These are phyloP conservation scores for Tetrao urogallus DNA, from an alignment of 2,113 vertebrate species.

Conservation along the genomic window DNA sequence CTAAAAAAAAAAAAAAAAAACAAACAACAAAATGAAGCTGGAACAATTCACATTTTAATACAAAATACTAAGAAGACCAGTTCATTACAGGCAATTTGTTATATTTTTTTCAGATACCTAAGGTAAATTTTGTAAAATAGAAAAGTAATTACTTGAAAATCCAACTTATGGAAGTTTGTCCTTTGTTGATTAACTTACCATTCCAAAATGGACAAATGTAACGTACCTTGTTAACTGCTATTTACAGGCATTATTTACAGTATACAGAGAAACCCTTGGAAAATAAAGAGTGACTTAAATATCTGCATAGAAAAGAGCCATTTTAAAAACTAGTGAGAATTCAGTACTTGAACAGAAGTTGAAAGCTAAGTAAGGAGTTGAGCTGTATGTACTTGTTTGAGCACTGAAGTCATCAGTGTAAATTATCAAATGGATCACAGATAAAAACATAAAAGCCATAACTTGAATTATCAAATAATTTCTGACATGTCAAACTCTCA, in stretches of 20 bases:
- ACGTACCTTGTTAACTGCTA: neutral
- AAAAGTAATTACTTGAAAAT: neutral
- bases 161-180: neutral
- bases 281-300: neutral
- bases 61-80: neutral
- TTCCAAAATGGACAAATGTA: neutral
- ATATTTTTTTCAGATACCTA: neutral
- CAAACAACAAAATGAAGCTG: neutral
- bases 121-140: neutral
- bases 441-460: neutral
- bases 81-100: neutral
- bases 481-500: slow-evolving; percentile 39
- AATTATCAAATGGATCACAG: neutral
- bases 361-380: neutral
- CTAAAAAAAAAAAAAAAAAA: slow-evolving; percentile 46
- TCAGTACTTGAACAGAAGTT: neutral
- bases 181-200: neutral
- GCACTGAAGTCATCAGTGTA: neutral
- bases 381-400: neutral
- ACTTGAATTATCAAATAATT: neutral
- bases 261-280: neutral
- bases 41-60: neutral
- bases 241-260: neutral
- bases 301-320: neutral
- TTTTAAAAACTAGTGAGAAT: neutral